These are phyloP conservation scores for Arctocebus calabarensis DNA, from an alignment of 2,797 vertebrate species.

Conservation along the genomic window DNA sequence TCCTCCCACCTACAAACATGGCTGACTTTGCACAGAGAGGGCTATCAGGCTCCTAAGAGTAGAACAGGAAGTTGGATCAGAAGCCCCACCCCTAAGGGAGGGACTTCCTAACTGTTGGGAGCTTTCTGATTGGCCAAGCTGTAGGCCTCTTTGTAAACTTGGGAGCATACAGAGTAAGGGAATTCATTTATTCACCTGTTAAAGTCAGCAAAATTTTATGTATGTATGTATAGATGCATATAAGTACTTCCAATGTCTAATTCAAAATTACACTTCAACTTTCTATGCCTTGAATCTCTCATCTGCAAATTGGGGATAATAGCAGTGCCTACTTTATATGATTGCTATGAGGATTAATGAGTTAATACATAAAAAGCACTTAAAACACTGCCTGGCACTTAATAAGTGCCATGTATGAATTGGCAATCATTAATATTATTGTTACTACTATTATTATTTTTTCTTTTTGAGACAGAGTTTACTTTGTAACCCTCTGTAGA, in stretches of 20 bases:
- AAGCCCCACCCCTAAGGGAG: background rate
- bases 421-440: background rate
- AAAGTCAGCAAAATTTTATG: background rate
- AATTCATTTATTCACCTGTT: background rate
- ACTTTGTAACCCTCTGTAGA: too few relatives aligned
- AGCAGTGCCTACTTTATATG: background rate
- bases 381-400: background rate
- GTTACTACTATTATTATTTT: background rate
- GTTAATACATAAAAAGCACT: slow-evolving; percentile 20
- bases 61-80: slow-evolving; percentile 11
- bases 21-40: background rate
- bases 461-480: too few relatives aligned
- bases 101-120: background rate
- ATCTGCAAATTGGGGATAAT: slow-evolving; percentile 46
- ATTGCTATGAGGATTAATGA: background rate
- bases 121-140: slow-evolving; percentile 32
- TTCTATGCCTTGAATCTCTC: background rate
- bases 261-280: background rate
- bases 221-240: background rate
- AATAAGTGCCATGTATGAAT: background rate
- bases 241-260: background rate
- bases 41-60: background rate
- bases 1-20: background rate
- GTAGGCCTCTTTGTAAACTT: background rate
- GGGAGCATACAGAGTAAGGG: background rate